Evolutionary conservation across 2,797 vertebrate genomes (phyloP), one percentile per base, ranked within the genome.

Genomic region (Lacerta agilis): DNA sequence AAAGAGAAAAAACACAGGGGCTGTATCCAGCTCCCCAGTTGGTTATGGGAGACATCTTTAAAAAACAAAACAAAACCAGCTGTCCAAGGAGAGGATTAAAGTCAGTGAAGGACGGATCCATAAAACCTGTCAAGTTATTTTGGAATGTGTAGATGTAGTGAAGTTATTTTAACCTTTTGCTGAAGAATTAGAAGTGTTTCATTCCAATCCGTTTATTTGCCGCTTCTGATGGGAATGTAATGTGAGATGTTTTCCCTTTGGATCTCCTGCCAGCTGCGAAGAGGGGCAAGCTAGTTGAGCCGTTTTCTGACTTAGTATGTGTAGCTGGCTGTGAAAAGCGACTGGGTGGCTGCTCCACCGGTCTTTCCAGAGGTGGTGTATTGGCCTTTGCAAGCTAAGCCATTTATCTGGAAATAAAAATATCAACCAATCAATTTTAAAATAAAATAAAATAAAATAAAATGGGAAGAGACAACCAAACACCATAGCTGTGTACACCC

Each of bases 251-350:
- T 91, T 81, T 73, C 10, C 0, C 86, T 90, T 93, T 85, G 33
- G 90, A 87, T 80, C 43, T 87, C 83, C 71, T 78, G 2, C 29
- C 61, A 38, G 36, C 64, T 82, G 36, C 43, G 20, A 49, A 29
- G 82, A 88, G 49, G 73, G 18, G 1, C 81, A 33, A 33, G 76
- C 85, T 67, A 36, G 36, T 18, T 58, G 41, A 18, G 2, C 0
- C 23, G 49, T 82, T 45, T 80, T 84, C 8, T 3, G 0, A 3
- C 80, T 92, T 97, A 99, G 94, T 99, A 99, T 84, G 97, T 97
- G 1, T 99, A 99, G 97, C 96, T 97, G 92, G 98, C 97, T 2
- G 98, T 98, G 97, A 97, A 98, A 87, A 99, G 98, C 0, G 99
- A 99, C 95, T 98, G 96, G 13, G 82, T 98, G 75, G 98, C 97